Conservation (phyloP, 2,797 vertebrate species). For the Periparus ater region DNA sequence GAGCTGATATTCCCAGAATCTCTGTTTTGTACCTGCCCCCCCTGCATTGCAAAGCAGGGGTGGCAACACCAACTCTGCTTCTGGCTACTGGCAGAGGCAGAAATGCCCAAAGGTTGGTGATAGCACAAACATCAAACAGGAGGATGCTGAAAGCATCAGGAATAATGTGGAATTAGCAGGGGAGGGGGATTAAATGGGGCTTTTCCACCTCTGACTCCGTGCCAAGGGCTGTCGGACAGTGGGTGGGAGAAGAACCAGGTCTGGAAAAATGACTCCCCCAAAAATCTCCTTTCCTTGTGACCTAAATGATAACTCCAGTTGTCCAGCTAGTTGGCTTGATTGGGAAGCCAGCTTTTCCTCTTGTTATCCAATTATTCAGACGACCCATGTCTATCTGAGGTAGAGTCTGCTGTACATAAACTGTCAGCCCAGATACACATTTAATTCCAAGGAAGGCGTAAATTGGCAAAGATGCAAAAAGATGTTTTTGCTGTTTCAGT, state of each 20-base stretch:
- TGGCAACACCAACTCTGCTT: neutral
- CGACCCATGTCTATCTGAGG: slow-evolving; percentile 27
- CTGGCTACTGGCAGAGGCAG: neutral
- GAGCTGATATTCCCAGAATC: neutral
- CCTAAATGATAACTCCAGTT: slow-evolving; percentile 44
- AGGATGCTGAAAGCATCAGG: neutral
- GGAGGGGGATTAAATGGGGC: neutral
- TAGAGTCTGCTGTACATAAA: slow-evolving; percentile 55
- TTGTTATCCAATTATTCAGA: slow-evolving; percentile 51
- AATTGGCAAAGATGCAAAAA: slow-evolving; percentile 56
- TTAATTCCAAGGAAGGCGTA: slow-evolving; percentile 38
- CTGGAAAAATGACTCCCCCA: neutral
- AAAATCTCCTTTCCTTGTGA: slow-evolving; percentile 46
- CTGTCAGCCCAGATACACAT: slow-evolving; percentile 36
- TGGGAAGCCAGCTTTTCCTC: slow-evolving; percentile 42
- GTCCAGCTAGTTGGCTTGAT: slow-evolving; percentile 37
- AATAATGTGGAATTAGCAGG: neutral
- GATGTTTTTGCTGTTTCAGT: slow-evolving; percentile 28
- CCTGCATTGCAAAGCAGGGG: neutral
- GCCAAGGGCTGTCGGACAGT: neutral
- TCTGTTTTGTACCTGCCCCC: neutral
- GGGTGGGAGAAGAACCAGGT: slow-evolving; percentile 29
- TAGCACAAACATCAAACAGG: neutral
- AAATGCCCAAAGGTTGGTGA: neutral
- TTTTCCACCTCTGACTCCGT: neutral